Percentiles rank a stretch among this genome's conserved stretches.
These are phyloP conservation scores for Menura novaehollandiae DNA, from an alignment of 2,113 vertebrate species.

Conservation along the genomic window DNA sequence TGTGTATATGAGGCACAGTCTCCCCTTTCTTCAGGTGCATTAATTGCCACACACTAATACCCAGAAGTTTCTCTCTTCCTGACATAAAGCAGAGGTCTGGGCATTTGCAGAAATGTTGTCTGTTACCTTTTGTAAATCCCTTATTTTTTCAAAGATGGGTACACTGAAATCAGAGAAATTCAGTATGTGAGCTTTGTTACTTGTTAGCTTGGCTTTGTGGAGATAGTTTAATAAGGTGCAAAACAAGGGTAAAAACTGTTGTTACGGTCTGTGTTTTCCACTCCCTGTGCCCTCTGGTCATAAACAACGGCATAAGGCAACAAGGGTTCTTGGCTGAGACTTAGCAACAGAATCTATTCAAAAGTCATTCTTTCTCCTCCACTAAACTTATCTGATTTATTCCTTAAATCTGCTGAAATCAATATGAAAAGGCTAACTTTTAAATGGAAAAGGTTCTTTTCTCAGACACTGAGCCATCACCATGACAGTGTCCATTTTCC, in stretches of 20 bases:
- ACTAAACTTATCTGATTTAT: neutral
- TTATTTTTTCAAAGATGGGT: neutral
- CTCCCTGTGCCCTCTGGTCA: neutral
- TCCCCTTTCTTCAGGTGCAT: neutral
- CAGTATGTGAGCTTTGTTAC: neutral
- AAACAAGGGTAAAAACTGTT: neutral
- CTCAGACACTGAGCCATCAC: conserved; percentile 22
- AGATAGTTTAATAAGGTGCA: neutral
- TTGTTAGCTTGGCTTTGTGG: neutral
- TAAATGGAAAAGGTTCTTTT: neutral
- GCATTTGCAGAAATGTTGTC: neutral
- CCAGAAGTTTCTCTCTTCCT: neutral
- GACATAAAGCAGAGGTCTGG: neutral
- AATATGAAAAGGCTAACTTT: neutral
- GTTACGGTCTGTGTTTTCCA: neutral
- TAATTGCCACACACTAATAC: neutral
- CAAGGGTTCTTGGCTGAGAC: neutral
- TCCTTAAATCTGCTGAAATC: conserved; percentile 7
- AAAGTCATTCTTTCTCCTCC: neutral
- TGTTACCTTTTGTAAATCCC: neutral
- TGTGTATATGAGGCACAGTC: neutral
- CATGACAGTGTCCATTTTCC: conserved; percentile 49
- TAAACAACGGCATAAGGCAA: neutral
- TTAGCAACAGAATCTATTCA: neutral
- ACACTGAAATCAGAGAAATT: neutral